Evolutionary conservation across 1,140 invertebrate genomes (phyloP), one percentile per base, ranked within the genome.

Genomic region (Dreissena rostriformis): DNA sequence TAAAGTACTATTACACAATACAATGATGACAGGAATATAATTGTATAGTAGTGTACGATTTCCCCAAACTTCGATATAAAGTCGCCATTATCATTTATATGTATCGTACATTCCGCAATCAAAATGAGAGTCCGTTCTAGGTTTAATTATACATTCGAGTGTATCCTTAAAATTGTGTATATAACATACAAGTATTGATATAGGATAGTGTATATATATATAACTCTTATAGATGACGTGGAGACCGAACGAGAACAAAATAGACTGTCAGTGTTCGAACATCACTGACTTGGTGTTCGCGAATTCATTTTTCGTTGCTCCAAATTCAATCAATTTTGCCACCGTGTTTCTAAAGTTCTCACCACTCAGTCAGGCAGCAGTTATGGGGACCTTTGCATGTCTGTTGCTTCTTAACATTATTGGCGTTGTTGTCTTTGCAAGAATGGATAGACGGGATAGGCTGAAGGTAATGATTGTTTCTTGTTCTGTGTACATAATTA

Each of bases 291-390:
- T 65, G 19, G 28, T 77, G 12, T 89, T 89, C 75, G 80, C 71
- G 26, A 86, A 77, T 57, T 65, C 83, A 12, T 94, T 94, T 82
- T 93, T 94, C 72, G 92, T 94, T 0, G 90, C 92, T 61, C 94
- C 94, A 0, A 95, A 95, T 85, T 92, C 93, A 15, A 94, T 95
- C 12, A 94, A 95, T 88, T 95, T 95, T 86, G 84, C 74, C 19
- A 94, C 94, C 66, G 94, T 95, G 1, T 95, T 95, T 87, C 76
- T 79, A 17, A 88, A 89, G 77, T 91, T 92, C 55, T 83, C 81
- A 68, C 81, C 85, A 70, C 73, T 84, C 86, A 73, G 88, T 76
- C 81, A 83, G 28, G 88, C 91, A n/a, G 86, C 89, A 0, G 91
- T 92, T 6, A 91, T 91, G 78, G 85, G 75, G 17, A 94, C 93